Percentiles rank a stretch among this genome's conserved stretches.
These are phyloP conservation scores for Diabrotica balteata DNA, from an alignment of 2,888 invertebrate genomes.

Conservation along the genomic window DNA sequence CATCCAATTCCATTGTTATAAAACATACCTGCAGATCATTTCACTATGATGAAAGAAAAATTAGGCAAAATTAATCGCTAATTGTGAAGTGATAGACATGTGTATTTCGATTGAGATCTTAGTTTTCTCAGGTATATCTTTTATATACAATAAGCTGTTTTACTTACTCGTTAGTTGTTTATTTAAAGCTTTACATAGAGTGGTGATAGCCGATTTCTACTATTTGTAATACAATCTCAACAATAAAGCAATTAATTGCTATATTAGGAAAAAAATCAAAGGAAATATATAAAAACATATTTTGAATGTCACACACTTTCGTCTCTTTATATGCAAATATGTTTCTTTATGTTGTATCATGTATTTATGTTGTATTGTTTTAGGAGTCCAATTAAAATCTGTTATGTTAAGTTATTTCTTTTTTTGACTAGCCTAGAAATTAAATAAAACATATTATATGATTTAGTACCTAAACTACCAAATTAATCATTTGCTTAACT, in stretches of 20 bases:
- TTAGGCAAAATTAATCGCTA: not conserved
- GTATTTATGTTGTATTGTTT: no score
- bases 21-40: constrained; percentile 10
- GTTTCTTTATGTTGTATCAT: no score
- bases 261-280: no score
- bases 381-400: no score
- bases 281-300: not conserved
- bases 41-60: constrained; percentile 12
- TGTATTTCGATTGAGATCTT: constrained; percentile 4
- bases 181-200: not conserved
- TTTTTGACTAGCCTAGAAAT: no score
- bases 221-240: not conserved
- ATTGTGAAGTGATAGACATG: constrained; percentile 9
- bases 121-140: constrained; percentile 1
- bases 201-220: not conserved
- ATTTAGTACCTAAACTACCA: no score
- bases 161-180: not conserved
- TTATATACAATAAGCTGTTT: not conserved
- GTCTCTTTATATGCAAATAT: no score
- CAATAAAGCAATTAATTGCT: not conserved
- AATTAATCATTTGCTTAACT: no score
- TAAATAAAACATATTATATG: no score
- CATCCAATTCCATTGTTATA: constrained; percentile 5
- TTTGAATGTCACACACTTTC: no score
- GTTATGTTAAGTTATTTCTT: no score